phyloP scores from a whole-genome alignment of 2,888 invertebrate species.

The Ptychoptera contaminata region DNA sequence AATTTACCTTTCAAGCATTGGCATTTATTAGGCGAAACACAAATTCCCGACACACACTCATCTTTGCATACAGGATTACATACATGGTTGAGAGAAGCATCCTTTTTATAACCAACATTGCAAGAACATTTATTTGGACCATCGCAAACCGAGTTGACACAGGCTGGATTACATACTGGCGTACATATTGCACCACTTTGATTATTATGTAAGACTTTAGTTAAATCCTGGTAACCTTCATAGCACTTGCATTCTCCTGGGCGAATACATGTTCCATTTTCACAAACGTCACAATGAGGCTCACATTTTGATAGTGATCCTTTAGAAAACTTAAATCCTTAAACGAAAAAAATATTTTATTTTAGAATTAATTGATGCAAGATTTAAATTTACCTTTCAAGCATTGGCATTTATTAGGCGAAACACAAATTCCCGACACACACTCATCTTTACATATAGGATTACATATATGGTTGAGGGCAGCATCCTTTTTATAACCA shows the following conservation, averaged over 20 bases:
- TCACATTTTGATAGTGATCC: constrained; percentile 16
- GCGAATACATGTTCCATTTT: constrained; percentile 40
- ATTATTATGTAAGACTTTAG: constrained; percentile 17
- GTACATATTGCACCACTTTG: constrained; percentile 26
- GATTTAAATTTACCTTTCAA: too few species aligned
- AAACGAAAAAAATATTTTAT: too few species aligned
- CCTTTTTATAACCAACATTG: constrained; percentile 7
- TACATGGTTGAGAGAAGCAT: not conserved
- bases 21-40: constrained; percentile 32
- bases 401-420: too few species aligned
- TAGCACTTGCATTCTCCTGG: constrained; percentile 44
- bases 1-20: constrained; percentile 31
- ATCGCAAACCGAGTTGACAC: not conserved
- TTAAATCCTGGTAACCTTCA: constrained; percentile 28
- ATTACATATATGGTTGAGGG: too few species aligned
- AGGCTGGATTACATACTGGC: constrained; percentile 1
- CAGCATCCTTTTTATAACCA: constrained; percentile 17
- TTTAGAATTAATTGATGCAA: too few species aligned
- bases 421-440: too few species aligned
- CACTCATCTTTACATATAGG: too few species aligned
- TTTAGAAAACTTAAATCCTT: not conserved
- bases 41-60: constrained; percentile 23
- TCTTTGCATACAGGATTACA: constrained; percentile 22
- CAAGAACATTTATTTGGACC: constrained; percentile 7
- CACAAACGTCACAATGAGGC: constrained; percentile 28